Evolutionary conservation across 2,888 invertebrate species (phyloP).

Genomic region (Brachyptera risi): DNA sequence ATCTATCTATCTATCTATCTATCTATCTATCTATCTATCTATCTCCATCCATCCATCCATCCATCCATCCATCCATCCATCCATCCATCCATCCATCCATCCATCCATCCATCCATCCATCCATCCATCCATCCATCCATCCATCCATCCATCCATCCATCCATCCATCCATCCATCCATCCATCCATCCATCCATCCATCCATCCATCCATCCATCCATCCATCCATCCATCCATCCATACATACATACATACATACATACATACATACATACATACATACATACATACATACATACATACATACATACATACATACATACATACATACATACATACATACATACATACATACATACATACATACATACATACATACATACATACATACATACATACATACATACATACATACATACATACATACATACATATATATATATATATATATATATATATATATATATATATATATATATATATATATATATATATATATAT

Average conservation of each 20-base stretch:
- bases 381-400: too few species aligned
- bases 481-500: too few species aligned
- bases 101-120: background rate
- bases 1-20: background rate
- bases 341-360: background rate
- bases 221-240: too few species aligned
- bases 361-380: background rate
- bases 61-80: background rate
- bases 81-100: background rate
- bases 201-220: background rate
- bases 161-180: background rate
- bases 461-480: too few species aligned
- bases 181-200: background rate
- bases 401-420: too few species aligned
- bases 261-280: background rate
- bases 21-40: too few species aligned
- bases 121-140: background rate
- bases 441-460: too few species aligned
- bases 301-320: background rate
- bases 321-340: background rate
- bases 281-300: background rate
- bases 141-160: background rate
- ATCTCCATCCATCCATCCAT: too few species aligned
- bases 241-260: too few species aligned
- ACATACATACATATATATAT: too few species aligned